Evolutionary conservation across 2,113 vertebrate species (phyloP).

Genomic region (Monopterus albus): DNA sequence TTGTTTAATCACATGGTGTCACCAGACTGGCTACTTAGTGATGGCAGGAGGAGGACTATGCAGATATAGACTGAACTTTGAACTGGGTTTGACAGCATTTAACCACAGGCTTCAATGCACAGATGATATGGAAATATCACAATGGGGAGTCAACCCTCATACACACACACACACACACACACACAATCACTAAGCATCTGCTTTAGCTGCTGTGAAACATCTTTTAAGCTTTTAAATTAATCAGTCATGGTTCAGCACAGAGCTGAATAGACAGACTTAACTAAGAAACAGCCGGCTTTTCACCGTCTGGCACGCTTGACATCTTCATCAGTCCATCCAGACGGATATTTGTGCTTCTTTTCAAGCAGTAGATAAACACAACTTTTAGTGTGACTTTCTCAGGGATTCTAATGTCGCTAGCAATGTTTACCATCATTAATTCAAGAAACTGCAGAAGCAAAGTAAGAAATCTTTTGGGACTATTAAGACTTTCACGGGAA

Average conservation of each 20-base stretch:
- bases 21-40: slow-evolving; percentile 21
- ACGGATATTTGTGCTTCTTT: slow-evolving; percentile 9
- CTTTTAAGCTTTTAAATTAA: slow-evolving; percentile 37
- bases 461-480: neutral
- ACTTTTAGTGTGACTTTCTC: neutral
- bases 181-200: slow-evolving; percentile 35
- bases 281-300: slow-evolving; percentile 8
- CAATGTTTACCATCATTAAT: neutral
- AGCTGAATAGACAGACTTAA: slow-evolving; percentile 28
- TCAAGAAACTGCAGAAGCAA: neutral
- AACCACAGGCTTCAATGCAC: slow-evolving; percentile 21
- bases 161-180: too few species aligned
- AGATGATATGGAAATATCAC: slow-evolving; percentile 48
- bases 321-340: slow-evolving; percentile 1
- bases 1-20: slow-evolving; percentile 29
- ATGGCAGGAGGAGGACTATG: slow-evolving; percentile 20
- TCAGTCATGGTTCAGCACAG: slow-evolving; percentile 29
- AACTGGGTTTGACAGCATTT: slow-evolving; percentile 47
- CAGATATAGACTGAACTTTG: slow-evolving; percentile 55
- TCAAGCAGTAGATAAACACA: neutral
- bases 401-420: neutral
- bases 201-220: slow-evolving; percentile 29
- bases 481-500: neutral
- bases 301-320: neutral
- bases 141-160: slow-evolving; percentile 18